Evolutionary conservation across 2,113 vertebrate genomes (phyloP).

Genomic region (Salminus brasiliensis): DNA sequence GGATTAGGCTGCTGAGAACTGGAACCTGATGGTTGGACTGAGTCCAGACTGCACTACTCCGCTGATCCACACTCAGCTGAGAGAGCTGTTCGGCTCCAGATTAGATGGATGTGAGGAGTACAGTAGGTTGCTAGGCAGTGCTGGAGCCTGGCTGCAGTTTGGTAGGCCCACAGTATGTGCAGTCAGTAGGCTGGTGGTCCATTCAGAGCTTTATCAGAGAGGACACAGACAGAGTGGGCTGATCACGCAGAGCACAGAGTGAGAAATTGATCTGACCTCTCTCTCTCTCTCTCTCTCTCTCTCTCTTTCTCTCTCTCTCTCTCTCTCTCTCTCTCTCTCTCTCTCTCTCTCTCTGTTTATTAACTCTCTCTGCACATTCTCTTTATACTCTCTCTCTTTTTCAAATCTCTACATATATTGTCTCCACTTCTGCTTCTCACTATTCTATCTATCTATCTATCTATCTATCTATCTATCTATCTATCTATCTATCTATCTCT

Average conservation of each 20-base stretch:
- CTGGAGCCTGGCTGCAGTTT: not conserved
- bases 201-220: not conserved
- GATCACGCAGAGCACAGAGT: not conserved
- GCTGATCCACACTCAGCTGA: slow-evolving; percentile 15
- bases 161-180: not conserved
- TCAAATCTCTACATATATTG: not conserved
- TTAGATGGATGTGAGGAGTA: slow-evolving; percentile 8
- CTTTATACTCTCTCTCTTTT: not conserved
- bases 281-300: slow-evolving; percentile 29
- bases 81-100: not conserved
- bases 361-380: not conserved
- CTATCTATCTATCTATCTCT: not conserved
- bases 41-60: slow-evolving; percentile 1
- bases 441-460: not conserved
- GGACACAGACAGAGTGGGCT: not conserved
- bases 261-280: not conserved
- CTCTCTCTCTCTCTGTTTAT: not conserved
- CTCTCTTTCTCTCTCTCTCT: slow-evolving; percentile 15
- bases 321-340: not conserved
- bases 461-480: not conserved
- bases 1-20: not conserved
- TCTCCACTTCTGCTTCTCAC: not conserved
- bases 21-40: not conserved
- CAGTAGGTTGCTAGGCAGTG: slow-evolving; percentile 30
- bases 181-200: not conserved